Evolutionary conservation across 2,888 invertebrate genomes (phyloP), one percentile per base, ranked within the genome.

Genomic region (Pinctada fucata): DNA sequence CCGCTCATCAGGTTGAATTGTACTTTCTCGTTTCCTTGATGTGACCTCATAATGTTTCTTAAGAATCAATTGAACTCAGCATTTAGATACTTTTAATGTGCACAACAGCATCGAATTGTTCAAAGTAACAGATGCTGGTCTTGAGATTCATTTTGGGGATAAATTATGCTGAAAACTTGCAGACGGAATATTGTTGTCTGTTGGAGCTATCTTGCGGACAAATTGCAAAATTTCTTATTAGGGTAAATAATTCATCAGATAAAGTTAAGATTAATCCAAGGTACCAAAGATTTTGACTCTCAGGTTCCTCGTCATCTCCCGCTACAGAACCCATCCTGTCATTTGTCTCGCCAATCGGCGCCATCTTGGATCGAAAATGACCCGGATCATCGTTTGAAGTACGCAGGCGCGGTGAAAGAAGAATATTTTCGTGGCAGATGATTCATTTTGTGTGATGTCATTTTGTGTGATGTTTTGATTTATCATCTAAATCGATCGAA

Each of bases 231-330:
- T 58, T 13, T 58, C 13, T 58, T 31, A 31, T 31, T 31, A 31
- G 31, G 31, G 31, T 31, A 31, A 31, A 31, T 31, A 31, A 31
- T 31, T 31, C 31, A 31, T 31, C 31, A 31, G 31, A 31, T 31
- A 31, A 31, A 31, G 31, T 31, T 16, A 8, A 13, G n/a, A 71
- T 52, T 71, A 51, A 51, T n/a, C 31, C 5, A 68, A 47, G 45
- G 10, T 74, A 91, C 91, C 91, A 91, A 74, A 91, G 82, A 87
- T 90, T 91, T 80, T 91, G 88, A 58, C 88, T 85, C 65, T 90
- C 89, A 64, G 78, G 83, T 77, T 84, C 86, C 66, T 88, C 87
- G 75, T 89, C 89, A 79, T 89, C 89, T 69, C 86, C 89, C 70
- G 83, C 85, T 76, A 85, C 78, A 74, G 85, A 84, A 82, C 87